A percentile compares a stretch with the other conserved stretches of the same genome.
phyloP scores from a whole-genome alignment of 2,888 invertebrate species.

The Drosophila nr. perissopoda region DNA sequence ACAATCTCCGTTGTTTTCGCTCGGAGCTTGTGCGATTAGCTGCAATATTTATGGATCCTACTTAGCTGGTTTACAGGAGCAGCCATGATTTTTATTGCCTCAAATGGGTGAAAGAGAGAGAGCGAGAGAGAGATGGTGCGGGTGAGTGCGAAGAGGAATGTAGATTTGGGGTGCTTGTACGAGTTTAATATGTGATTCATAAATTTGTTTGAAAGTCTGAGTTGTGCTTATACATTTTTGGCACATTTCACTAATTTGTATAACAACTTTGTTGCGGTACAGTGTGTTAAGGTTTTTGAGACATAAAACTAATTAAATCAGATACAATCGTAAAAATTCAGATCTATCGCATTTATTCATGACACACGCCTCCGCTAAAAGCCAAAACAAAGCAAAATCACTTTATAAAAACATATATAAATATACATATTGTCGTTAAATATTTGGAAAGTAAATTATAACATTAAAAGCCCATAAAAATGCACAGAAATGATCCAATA shows the following conservation, averaged over 20 bases:
- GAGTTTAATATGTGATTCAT: conserved; percentile 40
- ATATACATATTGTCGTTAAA: conserved; percentile 54
- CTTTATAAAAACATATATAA: neutral
- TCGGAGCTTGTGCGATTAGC: conserved; percentile 65
- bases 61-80: conserved; percentile 30
- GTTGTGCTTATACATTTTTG: conserved; percentile 21
- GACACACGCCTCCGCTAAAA: conserved; percentile 47
- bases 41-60: conserved; percentile 67
- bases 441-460: conserved; percentile 76
- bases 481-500: conserved; percentile 28
- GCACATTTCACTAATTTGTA: conserved; percentile 55
- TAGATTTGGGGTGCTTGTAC: conserved; percentile 20
- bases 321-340: conserved; percentile 57
- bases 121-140: no score
- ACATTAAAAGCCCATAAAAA: conserved; percentile 66
- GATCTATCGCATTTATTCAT: conserved; percentile 45
- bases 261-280: conserved; percentile 50
- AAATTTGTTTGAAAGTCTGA: conserved; percentile 18
- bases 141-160: neutral
- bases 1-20: conserved; percentile 57
- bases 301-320: conserved; percentile 76
- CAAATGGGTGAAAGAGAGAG: neutral
- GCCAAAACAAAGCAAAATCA: conserved; percentile 43
- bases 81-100: conserved; percentile 74
- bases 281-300: conserved; percentile 20